Percentiles rank a stretch among this genome's conserved stretches.
Conservation (phyloP, 2,797 vertebrate genomes). For the Hypotaenidia philippensis region DNA sequence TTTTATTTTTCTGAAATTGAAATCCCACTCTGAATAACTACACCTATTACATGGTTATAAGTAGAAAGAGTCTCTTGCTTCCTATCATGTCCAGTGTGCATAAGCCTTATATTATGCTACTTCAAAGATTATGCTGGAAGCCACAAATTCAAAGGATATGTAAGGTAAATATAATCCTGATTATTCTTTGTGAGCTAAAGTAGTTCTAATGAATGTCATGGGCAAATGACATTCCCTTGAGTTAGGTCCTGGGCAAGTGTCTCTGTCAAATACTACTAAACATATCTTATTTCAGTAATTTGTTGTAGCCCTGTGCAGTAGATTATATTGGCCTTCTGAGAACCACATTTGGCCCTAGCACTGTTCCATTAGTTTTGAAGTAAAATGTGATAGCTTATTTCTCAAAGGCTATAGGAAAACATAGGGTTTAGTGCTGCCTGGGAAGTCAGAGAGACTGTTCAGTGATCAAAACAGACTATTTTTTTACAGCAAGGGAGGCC, state of each 20-base stretch:
- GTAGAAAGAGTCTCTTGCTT: not conserved
- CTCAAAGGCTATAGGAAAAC: not conserved
- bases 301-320: not conserved
- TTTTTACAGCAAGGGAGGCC: not conserved
- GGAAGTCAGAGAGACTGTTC: not conserved
- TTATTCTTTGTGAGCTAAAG: not conserved
- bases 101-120: not conserved
- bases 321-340: not conserved
- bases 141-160: not conserved
- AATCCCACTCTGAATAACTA: not conserved
- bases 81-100: not conserved
- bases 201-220: not conserved
- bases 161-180: not conserved
- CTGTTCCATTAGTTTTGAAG: not conserved
- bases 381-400: not conserved
- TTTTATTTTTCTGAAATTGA: slow-evolving; percentile 18
- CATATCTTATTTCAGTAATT: not conserved
- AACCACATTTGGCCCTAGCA: not conserved
- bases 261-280: not conserved
- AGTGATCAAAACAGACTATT: not conserved
- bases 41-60: not conserved
- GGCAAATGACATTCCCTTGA: not conserved
- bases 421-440: not conserved
- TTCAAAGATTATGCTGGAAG: slow-evolving; percentile 14
- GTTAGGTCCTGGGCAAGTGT: not conserved